Evolutionary conservation across 1,140 invertebrate genomes (phyloP).

Genomic region (Ceratina australensis): DNA sequence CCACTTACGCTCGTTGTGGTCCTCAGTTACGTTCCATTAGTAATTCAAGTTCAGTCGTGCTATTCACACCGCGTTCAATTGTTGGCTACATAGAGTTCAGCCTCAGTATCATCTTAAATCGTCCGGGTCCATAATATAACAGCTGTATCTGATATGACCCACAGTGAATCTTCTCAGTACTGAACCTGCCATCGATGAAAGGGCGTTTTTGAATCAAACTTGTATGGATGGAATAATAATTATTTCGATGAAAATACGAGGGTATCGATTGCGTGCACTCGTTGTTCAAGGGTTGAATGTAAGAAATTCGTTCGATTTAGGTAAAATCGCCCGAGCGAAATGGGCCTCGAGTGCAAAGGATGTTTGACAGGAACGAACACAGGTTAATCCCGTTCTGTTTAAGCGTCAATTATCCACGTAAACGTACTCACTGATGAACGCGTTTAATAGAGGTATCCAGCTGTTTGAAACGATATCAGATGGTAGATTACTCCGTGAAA

Average conservation of each 20-base stretch:
- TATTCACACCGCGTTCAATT: constrained; percentile 26
- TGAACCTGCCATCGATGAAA: too few species aligned
- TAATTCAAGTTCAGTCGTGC: constrained; percentile 22
- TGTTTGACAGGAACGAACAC: constrained; percentile 4
- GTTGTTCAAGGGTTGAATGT: too few species aligned
- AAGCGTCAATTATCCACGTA: not conserved
- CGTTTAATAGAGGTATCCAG: constrained; percentile 32
- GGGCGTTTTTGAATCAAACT: too few species aligned
- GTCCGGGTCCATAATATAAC: not conserved
- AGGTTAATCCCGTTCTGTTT: not conserved
- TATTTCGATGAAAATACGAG: too few species aligned
- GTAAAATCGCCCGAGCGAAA: too few species aligned
- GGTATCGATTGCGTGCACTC: too few species aligned
- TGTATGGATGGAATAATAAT: too few species aligned
- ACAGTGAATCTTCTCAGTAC: too few species aligned
- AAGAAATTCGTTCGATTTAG: too few species aligned
- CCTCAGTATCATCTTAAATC: not conserved
- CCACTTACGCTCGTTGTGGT: constrained; percentile 25
- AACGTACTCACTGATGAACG: constrained; percentile 30
- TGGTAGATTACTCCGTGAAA: constrained; percentile 48
- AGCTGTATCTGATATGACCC: too few species aligned
- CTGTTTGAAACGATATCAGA: constrained; percentile 43
- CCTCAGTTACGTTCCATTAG: constrained; percentile 38
- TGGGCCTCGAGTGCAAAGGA: too few species aligned
- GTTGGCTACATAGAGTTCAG: constrained; percentile 11